Conservation (phyloP, 2,888 invertebrate genomes). For the Cheilosia pagana region DNA sequence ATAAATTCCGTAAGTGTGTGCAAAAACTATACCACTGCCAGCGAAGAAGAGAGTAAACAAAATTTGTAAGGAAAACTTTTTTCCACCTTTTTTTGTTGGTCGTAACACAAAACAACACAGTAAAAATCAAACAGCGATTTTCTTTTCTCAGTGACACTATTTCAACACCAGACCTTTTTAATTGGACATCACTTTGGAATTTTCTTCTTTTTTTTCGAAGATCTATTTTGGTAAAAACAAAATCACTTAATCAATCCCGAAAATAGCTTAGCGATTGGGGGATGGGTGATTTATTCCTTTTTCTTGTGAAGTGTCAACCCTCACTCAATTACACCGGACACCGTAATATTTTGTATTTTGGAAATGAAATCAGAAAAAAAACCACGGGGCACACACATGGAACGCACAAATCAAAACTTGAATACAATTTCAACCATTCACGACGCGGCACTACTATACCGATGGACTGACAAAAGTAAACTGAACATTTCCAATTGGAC, state of each 20-base stretch:
- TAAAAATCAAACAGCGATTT: constrained; percentile 16
- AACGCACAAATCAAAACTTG: constrained; percentile 32
- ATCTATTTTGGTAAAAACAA: constrained; percentile 27
- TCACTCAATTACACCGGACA: constrained; percentile 57
- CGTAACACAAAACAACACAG: constrained; percentile 22
- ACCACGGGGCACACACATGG: constrained; percentile 60
- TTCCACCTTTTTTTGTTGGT: constrained; percentile 24
- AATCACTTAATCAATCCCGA: constrained; percentile 49
- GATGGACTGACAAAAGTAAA: constrained; percentile 71
- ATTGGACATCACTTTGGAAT: constrained; percentile 54
- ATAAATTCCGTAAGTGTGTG: constrained; percentile 62
- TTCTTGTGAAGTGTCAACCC: constrained; percentile 66
- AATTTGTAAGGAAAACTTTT: constrained; percentile 22
- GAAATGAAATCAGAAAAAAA: constrained; percentile 17
- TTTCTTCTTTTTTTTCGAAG: constrained; percentile 16
- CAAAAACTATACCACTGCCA: constrained; percentile 39
- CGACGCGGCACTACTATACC: constrained; percentile 65
- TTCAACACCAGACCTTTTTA: constrained; percentile 37
- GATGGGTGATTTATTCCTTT: constrained; percentile 54
- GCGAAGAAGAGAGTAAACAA: constrained; percentile 15
- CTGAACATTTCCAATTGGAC: constrained; percentile 73
- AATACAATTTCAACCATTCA: constrained; percentile 48
- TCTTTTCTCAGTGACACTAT: constrained; percentile 51
- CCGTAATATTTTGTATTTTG: constrained; percentile 26
- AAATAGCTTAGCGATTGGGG: constrained; percentile 23